Evolutionary conservation across 2,888 invertebrate species (phyloP).

Genomic region (Lithodes maja): DNA sequence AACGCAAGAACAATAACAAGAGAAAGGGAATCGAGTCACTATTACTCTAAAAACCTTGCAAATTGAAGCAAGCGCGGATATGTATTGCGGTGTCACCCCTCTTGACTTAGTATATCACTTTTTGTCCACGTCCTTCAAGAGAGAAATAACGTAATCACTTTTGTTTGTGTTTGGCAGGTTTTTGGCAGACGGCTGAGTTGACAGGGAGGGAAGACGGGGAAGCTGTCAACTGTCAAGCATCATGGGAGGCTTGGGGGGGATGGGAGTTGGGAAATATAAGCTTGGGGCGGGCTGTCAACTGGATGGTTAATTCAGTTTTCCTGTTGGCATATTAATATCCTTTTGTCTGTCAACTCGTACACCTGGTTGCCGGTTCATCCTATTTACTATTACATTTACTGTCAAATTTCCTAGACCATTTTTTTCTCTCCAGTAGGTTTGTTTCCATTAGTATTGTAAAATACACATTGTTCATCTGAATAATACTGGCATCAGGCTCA

Average conservation of each 20-base stretch:
- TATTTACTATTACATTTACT: no score
- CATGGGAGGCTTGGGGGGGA: neutral
- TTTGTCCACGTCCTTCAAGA: neutral
- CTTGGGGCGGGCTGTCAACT: neutral
- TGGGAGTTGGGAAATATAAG: neutral
- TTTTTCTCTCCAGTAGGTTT: no score
- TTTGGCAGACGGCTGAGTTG: conserved; percentile 15
- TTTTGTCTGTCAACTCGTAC: no score
- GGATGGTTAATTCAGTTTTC: no score
- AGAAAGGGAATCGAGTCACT: neutral
- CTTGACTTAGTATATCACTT: neutral
- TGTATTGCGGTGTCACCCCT: neutral
- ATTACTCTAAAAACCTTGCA: neutral
- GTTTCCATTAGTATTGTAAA: no score
- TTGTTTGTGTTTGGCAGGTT: neutral
- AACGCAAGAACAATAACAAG: no score
- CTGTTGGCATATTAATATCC: no score
- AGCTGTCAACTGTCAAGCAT: conserved; percentile 2
- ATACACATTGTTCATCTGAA: no score
- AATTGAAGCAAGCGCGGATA: neutral
- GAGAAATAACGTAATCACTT: neutral
- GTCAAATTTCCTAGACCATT: no score
- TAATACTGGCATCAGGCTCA: no score
- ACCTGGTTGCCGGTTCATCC: no score
- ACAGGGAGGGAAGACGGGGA: conserved; percentile 15